Evolutionary conservation across 2,797 vertebrate genomes (phyloP).

Genomic region (Sebastes ruberrimus): DNA sequence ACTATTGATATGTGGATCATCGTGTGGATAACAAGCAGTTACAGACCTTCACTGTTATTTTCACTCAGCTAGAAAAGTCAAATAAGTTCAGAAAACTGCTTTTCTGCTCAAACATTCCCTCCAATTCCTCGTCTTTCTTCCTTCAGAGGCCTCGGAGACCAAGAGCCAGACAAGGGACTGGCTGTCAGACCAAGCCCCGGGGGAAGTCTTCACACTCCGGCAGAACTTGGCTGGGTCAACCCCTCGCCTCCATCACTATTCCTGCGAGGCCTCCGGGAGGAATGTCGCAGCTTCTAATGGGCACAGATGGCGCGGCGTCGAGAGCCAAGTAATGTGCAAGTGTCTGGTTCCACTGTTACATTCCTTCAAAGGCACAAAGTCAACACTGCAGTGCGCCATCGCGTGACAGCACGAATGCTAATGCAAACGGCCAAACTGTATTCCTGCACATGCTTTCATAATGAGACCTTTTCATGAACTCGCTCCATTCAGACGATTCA

Average conservation of each 20-base stretch:
- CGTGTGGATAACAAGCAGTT: background rate
- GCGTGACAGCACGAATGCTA: conserved; percentile 9
- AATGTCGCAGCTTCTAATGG: conserved; percentile 72
- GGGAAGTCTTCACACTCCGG: conserved; percentile 38
- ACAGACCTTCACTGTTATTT: background rate
- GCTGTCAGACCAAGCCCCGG: conserved; percentile 28
- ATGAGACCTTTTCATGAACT: background rate
- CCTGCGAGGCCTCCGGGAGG: conserved; percentile 43
- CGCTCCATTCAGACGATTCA: background rate
- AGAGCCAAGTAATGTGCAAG: conserved; percentile 61
- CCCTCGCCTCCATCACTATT: conserved; percentile 21
- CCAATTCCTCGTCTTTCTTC: background rate
- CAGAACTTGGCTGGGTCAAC: conserved; percentile 47
- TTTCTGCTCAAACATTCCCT: background rate
- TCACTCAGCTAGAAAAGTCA: background rate
- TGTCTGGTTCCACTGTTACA: conserved; percentile 31
- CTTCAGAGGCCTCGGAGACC: conserved; percentile 10
- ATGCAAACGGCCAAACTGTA: background rate
- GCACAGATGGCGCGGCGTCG: conserved; percentile 69
- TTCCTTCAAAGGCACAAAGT: conserved; percentile 50
- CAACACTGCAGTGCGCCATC: conserved; percentile 11
- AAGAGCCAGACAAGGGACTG: conserved; percentile 43
- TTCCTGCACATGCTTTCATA: conserved; percentile 1
- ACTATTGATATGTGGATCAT: no score
- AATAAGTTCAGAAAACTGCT: conserved; percentile 1